Evolutionary conservation across 37 sponge, comb jelly and placozoan genomes (phyloP), one percentile per base, ranked within the genome.

Genomic region (Hexactinellida sp.): DNA sequence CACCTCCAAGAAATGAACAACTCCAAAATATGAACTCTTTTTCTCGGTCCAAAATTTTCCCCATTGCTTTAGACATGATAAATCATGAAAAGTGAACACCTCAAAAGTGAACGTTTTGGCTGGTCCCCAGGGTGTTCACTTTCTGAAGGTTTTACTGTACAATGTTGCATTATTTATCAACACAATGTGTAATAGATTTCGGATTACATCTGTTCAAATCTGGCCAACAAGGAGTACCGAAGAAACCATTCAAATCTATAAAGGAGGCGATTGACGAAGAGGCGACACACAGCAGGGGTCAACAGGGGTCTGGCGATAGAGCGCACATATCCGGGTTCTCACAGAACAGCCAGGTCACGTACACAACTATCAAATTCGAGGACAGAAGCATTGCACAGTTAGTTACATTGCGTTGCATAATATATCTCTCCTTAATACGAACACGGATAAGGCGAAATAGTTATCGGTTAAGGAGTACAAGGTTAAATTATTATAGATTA

Each of bases 121-220:
- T n/a, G n/a, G n/a, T n/a, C n/a, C n/a, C n/a, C n/a, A n/a, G n/a
- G n/a, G n/a, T n/a, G n/a, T n/a, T n/a, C n/a, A n/a, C n/a, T n/a
- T n/a, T n/a, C n/a, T n/a, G n/a, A n/a, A 28, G 13, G 24, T 13
- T 28, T 16, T 82, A 82, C 24, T n/a, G 83, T 16, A 23, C 54
- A 52, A n/a, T n/a, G n/a, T n/a, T n/a, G n/a, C 25, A 3, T 13
- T 1, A 1, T 84, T 38, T 30, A 38, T 84, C 10, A 54, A 38
- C 1, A 38, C 36, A 32, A 54, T 37, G 21, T 83, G 25, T 71
- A n/a, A n/a, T n/a, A 88, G 89, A 90, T 84, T 90, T 87, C 83
- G 91, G 91, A 0, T 38, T 88, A 55, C 83, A 86, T 24, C 36
- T 84, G 55, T 85, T 90, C 54, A 90, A 90, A 51, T 54, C 91